These are phyloP conservation scores for Dexiosoma caninum DNA, from an alignment of 2,888 invertebrate genomes.

Conservation along the genomic window DNA sequence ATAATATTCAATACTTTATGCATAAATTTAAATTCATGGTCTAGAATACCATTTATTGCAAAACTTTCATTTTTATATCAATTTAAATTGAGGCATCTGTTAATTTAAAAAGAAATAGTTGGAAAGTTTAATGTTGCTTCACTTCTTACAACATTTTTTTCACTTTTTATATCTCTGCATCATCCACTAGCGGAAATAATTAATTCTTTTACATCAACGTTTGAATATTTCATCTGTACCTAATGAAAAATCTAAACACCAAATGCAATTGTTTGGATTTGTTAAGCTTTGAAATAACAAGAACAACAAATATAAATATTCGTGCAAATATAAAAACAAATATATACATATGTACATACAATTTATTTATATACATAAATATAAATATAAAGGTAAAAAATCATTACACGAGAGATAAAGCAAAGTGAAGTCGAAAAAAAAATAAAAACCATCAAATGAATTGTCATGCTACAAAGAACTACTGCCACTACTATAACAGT, in stretches of 20 bases:
- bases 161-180: neutral
- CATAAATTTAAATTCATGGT: no score
- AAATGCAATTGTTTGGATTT: constrained; percentile 48
- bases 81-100: neutral
- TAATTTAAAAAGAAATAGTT: constrained; percentile 36
- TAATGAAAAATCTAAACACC: constrained; percentile 55
- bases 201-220: constrained; percentile 57
- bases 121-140: no score
- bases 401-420: constrained; percentile 20
- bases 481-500: constrained; percentile 38
- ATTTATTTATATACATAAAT: constrained; percentile 13
- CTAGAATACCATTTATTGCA: no score
- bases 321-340: constrained; percentile 20
- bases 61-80: no score
- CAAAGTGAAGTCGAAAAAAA: constrained; percentile 14
- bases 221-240: constrained; percentile 19
- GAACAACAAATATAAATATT: neutral
- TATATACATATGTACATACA: constrained; percentile 5
- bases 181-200: constrained; percentile 47
- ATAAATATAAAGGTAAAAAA: constrained; percentile 12
- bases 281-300: constrained; percentile 25
- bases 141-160: neutral
- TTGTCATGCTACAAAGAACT: constrained; percentile 60
- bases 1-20: no score
- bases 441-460: constrained; percentile 60